phyloP scores from a whole-genome alignment of 2,113 vertebrate species.

The Apeltes quadracus region DNA sequence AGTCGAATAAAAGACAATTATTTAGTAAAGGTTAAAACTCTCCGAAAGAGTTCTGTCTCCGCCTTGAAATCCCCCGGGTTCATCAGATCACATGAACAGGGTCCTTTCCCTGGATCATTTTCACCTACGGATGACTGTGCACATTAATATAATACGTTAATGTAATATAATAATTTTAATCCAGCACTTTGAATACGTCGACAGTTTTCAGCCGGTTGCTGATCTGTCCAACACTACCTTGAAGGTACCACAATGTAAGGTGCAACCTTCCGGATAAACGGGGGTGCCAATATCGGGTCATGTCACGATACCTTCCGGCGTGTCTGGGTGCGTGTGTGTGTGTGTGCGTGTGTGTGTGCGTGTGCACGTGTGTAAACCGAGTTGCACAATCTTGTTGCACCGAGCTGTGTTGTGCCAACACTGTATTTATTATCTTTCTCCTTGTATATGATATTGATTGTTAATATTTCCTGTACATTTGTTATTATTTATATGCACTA shows the following conservation, averaged over 20 bases:
- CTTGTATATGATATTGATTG: slow-evolving; percentile 83
- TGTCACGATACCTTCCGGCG: slow-evolving; percentile 22
- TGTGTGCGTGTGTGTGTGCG: slow-evolving; percentile 26
- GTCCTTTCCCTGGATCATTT: slow-evolving; percentile 31
- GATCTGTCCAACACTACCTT: slow-evolving; percentile 68
- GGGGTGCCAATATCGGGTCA: slow-evolving; percentile 22
- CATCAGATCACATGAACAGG: slow-evolving; percentile 26
- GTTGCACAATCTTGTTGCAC: slow-evolving; percentile 82
- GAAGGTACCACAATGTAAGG: slow-evolving; percentile 67
- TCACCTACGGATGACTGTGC: slow-evolving; percentile 48
- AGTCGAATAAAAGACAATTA: background rate
- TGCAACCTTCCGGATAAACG: slow-evolving; percentile 37
- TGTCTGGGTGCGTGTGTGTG: slow-evolving; percentile 11
- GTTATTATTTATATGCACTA: slow-evolving; percentile 93
- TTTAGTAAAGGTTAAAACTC: background rate
- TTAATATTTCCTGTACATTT: slow-evolving; percentile 93
- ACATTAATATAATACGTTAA: slow-evolving; percentile 40
- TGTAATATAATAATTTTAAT: slow-evolving; percentile 32
- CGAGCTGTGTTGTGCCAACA: slow-evolving; percentile 82
- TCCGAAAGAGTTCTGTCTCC: slow-evolving; percentile 22
- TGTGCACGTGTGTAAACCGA: slow-evolving; percentile 49
- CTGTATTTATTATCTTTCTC: slow-evolving; percentile 91
- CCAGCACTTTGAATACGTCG: slow-evolving; percentile 70
- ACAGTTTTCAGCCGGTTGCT: slow-evolving; percentile 71
- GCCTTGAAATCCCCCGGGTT: slow-evolving; percentile 22